Evolutionary conservation across 2,113 vertebrate species (phyloP).

Genomic region (Panthera uncia): DNA sequence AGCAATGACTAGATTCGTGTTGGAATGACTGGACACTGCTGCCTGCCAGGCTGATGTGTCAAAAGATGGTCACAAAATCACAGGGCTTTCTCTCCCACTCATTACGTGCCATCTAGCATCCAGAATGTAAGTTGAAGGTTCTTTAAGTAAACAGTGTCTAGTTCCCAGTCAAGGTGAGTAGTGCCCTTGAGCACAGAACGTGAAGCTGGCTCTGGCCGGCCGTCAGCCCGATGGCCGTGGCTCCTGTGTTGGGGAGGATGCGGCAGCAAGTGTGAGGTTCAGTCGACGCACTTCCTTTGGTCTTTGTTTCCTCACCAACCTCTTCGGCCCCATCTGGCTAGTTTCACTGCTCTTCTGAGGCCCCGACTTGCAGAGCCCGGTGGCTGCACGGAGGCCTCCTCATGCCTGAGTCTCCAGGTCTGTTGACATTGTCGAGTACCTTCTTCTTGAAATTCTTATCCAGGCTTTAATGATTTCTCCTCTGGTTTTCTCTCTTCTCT

Average conservation of each 20-base stretch:
- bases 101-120: accelerated
- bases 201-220: neutral
- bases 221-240: accelerated
- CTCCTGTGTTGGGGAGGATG: neutral
- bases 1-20: neutral
- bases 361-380: too few relatives aligned
- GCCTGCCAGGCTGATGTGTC: neutral
- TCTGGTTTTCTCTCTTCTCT: neutral
- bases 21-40: neutral
- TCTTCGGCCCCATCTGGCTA: neutral
- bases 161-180: too few relatives aligned
- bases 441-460: neutral
- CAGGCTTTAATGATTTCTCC: neutral
- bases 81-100: neutral
- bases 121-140: too few relatives aligned
- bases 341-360: neutral
- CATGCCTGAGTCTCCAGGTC: neutral
- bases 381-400: neutral
- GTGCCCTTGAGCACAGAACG: neutral
- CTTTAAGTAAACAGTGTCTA: neutral
- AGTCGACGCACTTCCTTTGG: neutral
- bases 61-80: neutral
- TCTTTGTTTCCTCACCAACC: neutral
- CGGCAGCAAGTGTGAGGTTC: neutral
- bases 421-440: neutral